Percentiles rank a stretch among this genome's conserved stretches.
phyloP scores from a whole-genome alignment of 2,113 vertebrate species.

The Malurus alboscapulatus region DNA sequence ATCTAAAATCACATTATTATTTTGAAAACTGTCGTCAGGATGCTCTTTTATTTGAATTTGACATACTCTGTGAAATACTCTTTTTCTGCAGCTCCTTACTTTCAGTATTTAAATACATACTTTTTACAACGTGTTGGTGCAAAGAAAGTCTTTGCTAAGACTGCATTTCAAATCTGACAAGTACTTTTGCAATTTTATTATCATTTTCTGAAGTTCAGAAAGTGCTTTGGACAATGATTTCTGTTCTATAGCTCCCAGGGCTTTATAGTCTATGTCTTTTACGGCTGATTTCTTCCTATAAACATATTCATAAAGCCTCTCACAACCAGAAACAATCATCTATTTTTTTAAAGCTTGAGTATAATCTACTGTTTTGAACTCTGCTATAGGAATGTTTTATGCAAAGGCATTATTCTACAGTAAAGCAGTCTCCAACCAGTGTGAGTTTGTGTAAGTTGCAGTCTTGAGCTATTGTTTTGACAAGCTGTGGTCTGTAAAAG shows the following conservation, averaged over 20 bases:
- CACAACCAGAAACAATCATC: slow-evolving; percentile 27
- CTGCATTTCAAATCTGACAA: slow-evolving; percentile 42
- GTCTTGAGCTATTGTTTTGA: slow-evolving; percentile 30
- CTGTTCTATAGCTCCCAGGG: slow-evolving; percentile 16
- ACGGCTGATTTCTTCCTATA: slow-evolving; percentile 52
- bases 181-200: slow-evolving; percentile 22
- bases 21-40: background rate
- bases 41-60: background rate
- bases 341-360: background rate
- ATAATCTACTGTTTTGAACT: background rate
- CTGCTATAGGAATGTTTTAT: background rate
- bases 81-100: background rate
- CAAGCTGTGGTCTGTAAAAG: background rate
- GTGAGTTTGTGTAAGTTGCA: background rate
- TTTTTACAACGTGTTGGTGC: background rate
- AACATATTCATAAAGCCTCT: slow-evolving; percentile 58
- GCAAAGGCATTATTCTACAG: background rate
- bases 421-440: background rate
- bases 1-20: background rate
- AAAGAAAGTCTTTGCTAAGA: background rate
- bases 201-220: slow-evolving; percentile 45
- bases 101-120: background rate
- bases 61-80: background rate
- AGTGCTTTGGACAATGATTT: slow-evolving; percentile 32
- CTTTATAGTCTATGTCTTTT: slow-evolving; percentile 44